Evolutionary conservation across 2,888 invertebrate genomes (phyloP).

Genomic region (Rhyacophila evoluta): DNA sequence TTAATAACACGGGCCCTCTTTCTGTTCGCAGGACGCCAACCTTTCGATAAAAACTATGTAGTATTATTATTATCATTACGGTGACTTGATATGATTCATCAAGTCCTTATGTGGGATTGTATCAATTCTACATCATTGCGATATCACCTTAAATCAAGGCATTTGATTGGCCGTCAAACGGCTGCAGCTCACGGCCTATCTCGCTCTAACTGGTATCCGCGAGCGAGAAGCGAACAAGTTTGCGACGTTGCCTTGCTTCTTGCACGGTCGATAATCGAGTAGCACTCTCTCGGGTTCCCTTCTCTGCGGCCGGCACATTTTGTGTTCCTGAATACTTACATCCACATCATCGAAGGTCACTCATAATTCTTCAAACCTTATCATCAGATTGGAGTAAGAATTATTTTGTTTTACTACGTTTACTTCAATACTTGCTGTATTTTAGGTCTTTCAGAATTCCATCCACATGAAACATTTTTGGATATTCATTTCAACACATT

Average conservation of each 20-base stretch:
- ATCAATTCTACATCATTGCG: constrained; percentile 3
- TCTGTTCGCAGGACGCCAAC: background rate
- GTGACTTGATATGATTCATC: background rate
- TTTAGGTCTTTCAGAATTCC: too few relatives aligned
- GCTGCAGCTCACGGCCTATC: background rate
- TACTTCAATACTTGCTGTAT: too few relatives aligned
- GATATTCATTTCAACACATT: too few relatives aligned
- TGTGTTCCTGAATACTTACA: too few relatives aligned
- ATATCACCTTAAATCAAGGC: background rate
- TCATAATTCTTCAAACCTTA: background rate
- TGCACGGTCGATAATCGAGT: background rate
- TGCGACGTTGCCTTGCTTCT: background rate
- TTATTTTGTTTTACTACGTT: background rate
- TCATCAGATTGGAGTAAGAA: background rate
- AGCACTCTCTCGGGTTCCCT: background rate
- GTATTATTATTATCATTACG: background rate
- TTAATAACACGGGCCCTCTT: too few relatives aligned
- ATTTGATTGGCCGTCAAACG: background rate
- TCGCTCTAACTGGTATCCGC: background rate
- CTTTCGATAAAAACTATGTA: background rate
- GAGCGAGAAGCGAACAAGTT: background rate
- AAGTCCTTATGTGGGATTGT: background rate
- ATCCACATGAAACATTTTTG: too few relatives aligned
- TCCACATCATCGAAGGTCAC: background rate
- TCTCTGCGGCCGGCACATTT: background rate